These are phyloP conservation scores for Oppia nitens DNA, from an alignment of 1,140 invertebrate species.

Conservation along the genomic window DNA sequence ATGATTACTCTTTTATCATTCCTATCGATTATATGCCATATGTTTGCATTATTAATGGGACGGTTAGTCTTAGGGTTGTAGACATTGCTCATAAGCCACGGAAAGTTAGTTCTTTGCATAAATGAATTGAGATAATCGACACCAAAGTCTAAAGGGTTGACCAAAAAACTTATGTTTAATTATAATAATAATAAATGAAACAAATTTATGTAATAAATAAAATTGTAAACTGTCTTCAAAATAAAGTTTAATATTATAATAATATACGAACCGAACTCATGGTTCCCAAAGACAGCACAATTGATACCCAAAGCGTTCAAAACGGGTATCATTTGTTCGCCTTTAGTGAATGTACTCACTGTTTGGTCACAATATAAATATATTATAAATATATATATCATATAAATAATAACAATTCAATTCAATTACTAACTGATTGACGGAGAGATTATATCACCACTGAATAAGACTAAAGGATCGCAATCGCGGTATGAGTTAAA, in stretches of 20 bases:
- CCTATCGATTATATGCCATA: constrained; percentile 56
- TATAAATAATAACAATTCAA: neutral
- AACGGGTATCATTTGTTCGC: constrained; percentile 78
- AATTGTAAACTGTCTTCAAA: too few species aligned
- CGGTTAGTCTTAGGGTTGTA: constrained; percentile 64
- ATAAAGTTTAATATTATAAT: too few species aligned
- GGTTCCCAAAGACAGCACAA: constrained; percentile 77
- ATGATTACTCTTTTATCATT: constrained; percentile 55
- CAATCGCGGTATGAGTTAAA: constrained; percentile 50
- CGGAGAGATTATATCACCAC: constrained; percentile 72
- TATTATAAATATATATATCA: neutral
- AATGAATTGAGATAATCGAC: constrained; percentile 58
- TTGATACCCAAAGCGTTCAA: constrained; percentile 59
- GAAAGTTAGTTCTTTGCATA: constrained; percentile 57
- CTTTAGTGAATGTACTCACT: constrained; percentile 81
- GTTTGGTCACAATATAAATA: constrained; percentile 25
- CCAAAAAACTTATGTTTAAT: too few species aligned
- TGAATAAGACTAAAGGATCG: constrained; percentile 67
- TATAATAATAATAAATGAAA: too few species aligned
- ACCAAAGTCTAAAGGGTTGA: constrained; percentile 70
- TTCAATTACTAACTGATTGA: constrained; percentile 56
- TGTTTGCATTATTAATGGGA: constrained; percentile 60
- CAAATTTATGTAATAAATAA: too few species aligned
- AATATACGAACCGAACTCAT: constrained; percentile 90
- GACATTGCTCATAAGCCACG: constrained; percentile 83